Conservation (phyloP, 2,888 invertebrate genomes). For the Caenorhabditis imperialis region DNA sequence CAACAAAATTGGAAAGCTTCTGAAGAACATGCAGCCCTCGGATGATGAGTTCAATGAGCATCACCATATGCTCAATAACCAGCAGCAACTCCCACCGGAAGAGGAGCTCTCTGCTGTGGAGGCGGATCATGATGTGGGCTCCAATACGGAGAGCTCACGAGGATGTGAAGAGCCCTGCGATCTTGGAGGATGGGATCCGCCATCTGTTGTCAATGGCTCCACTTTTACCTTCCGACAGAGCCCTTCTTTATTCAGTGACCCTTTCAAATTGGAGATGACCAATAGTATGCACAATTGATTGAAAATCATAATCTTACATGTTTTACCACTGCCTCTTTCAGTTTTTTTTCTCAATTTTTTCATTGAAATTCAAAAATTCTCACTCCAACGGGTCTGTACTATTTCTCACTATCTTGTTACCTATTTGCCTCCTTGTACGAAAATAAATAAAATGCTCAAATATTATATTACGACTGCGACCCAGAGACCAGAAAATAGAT, state of each 20-base stretch:
- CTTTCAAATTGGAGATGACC: constrained; percentile 72
- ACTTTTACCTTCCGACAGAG: constrained; percentile 64
- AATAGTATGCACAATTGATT: constrained; percentile 57
- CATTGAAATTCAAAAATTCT: constrained; percentile 9
- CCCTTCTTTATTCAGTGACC: constrained; percentile 73
- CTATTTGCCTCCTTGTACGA: constrained; percentile 5
- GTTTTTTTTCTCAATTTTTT: constrained; percentile 2
- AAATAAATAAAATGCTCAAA: constrained; percentile 21
- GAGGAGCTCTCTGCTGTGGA: constrained; percentile 59
- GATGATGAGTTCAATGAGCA: constrained; percentile 50
- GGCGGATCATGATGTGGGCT: constrained; percentile 60
- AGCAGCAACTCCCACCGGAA: constrained; percentile 13
- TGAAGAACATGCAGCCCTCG: constrained; percentile 60
- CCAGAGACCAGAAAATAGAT: neutral
- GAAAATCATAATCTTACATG: neutral
- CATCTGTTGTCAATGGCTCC: constrained; percentile 30
- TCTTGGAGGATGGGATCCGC: constrained; percentile 49
- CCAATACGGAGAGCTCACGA: constrained; percentile 68
- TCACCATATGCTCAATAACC: neutral
- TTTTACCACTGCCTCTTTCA: constrained; percentile 1
- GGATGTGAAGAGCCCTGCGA: constrained; percentile 54
- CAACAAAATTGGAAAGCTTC: constrained; percentile 70
- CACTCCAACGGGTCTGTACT: neutral
- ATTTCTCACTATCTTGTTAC: constrained; percentile 4
- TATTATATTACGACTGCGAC: neutral